Conservation (phyloP, 2,888 invertebrate species). For the Camptogramma bilineatum region DNA sequence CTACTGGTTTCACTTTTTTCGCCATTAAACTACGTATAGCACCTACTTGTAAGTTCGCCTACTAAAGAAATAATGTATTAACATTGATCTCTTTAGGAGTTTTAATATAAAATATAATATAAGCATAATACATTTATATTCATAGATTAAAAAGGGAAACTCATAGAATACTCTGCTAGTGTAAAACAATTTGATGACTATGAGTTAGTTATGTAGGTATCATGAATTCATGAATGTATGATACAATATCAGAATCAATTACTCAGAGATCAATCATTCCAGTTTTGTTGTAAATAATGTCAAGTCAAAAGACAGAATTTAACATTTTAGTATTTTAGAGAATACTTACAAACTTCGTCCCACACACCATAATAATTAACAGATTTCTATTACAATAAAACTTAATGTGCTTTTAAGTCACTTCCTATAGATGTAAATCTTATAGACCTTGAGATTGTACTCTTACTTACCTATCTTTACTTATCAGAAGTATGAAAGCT, state of each 20-base stretch:
- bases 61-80: constrained; percentile 27
- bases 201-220: not conserved
- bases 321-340: not conserved
- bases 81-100: constrained; percentile 34
- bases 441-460: not conserved
- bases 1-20: constrained; percentile 28
- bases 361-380: too few relatives aligned
- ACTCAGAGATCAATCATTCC: constrained; percentile 26
- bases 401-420: not conserved
- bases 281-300: constrained; percentile 23
- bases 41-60: constrained; percentile 23
- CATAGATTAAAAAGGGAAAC: constrained; percentile 1
- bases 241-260: constrained; percentile 1
- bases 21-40: constrained; percentile 5
- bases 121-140: constrained; percentile 17
- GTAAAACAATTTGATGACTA: constrained; percentile 1
- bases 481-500: not conserved
- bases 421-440: not conserved
- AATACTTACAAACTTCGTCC: not conserved
- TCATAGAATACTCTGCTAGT: constrained; percentile 2
- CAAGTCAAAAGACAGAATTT: constrained; percentile 13
- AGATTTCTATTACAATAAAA: too few relatives aligned
- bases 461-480: not conserved
- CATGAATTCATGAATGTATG: constrained; percentile 1
- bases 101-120: constrained; percentile 13